A percentile compares a stretch with the other conserved stretches of the same genome.
phyloP scores from a whole-genome alignment of 1,140 invertebrate species.

The Aphidius gifuensis region DNA sequence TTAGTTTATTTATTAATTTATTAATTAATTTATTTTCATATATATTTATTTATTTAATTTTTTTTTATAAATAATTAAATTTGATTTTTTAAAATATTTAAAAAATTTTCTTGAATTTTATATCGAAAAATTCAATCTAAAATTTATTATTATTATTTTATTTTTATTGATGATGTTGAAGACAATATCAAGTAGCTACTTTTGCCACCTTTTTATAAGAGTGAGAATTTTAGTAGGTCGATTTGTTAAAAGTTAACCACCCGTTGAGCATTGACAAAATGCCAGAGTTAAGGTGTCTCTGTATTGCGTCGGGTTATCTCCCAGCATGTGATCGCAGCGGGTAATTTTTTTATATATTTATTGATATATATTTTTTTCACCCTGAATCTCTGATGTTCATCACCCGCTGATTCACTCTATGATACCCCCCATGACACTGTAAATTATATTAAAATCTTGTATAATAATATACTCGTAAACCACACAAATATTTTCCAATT shows the following conservation, averaged over 20 bases:
- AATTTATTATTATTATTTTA: background rate
- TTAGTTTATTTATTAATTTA: too few species aligned
- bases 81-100: too few species aligned
- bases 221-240: slow-evolving; percentile 25
- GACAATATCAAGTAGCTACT: slow-evolving; percentile 15
- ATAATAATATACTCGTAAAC: background rate
- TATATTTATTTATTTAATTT: too few species aligned
- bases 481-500: too few species aligned
- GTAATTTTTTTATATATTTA: slow-evolving; percentile 12
- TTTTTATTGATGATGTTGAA: slow-evolving; percentile 34
- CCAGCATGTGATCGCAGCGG: slow-evolving; percentile 40
- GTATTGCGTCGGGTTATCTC: slow-evolving; percentile 33
- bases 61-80: too few species aligned
- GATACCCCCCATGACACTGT: background rate
- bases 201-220: too few species aligned
- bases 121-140: too few species aligned
- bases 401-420: slow-evolving; percentile 14
- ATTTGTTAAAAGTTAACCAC: slow-evolving; percentile 46
- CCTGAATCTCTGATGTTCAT: background rate
- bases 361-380: too few species aligned
- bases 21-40: too few species aligned
- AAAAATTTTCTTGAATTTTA: too few species aligned
- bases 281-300: slow-evolving; percentile 35
- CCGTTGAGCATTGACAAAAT: slow-evolving; percentile 24
- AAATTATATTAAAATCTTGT: slow-evolving; percentile 1